phyloP scores from a whole-genome alignment of 30 jellyfish, hydroid and myxozoan species.

The Cassiopea andromeda region DNA sequence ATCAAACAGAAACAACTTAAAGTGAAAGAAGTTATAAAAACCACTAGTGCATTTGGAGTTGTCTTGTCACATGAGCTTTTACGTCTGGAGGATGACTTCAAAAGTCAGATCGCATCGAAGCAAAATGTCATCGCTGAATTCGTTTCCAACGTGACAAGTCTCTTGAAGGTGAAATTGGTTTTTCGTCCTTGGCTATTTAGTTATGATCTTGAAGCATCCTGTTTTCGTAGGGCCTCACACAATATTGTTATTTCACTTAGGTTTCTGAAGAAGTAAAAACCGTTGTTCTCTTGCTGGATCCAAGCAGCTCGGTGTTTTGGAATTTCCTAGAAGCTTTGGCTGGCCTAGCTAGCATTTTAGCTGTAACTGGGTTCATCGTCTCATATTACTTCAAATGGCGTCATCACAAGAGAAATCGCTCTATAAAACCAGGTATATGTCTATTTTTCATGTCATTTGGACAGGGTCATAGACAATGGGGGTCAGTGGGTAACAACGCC shows the following conservation, averaged over 20 bases:
- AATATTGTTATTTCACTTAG: not conserved
- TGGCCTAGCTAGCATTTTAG: not conserved
- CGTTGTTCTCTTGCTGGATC: conserved; percentile 31
- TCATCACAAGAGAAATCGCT: not conserved
- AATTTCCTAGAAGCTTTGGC: conserved; percentile 2
- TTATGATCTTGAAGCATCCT: not conserved
- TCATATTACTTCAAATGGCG: conserved; percentile 24
- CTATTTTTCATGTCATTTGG: not conserved
- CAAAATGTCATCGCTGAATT: conserved; percentile 14
- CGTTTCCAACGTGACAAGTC: conserved; percentile 33
- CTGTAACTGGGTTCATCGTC: conserved; percentile 6
- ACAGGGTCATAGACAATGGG: too few species aligned
- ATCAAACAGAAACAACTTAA: not conserved
- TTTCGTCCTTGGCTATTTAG: not conserved
- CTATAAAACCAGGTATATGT: conserved; percentile 1
- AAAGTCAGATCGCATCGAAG: conserved; percentile 37
- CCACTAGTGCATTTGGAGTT: conserved; percentile 31
- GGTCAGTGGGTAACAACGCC: too few species aligned
- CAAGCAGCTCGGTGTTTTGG: conserved; percentile 24
- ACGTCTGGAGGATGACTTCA: conserved; percentile 40
- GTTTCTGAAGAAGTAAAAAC: not conserved
- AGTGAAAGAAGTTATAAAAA: conserved; percentile 32
- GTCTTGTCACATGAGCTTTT: conserved; percentile 49
- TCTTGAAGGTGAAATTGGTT: conserved; percentile 2
- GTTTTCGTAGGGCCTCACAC: too few species aligned